These are phyloP conservation scores for Teleogryllus oceanicus DNA, from an alignment of 2,888 invertebrate genomes.

Conservation along the genomic window DNA sequence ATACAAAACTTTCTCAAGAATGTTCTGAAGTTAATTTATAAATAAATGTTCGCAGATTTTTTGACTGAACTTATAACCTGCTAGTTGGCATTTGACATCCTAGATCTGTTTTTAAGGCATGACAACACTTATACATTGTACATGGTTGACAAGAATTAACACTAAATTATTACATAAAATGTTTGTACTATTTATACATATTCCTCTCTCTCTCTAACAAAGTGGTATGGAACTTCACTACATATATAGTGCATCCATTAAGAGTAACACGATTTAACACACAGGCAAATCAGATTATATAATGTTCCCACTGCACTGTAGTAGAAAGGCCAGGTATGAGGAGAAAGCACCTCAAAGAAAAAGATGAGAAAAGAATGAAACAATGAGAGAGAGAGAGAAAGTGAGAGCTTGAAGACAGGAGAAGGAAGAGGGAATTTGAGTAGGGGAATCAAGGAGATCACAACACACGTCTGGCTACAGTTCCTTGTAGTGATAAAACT, in stretches of 20 bases:
- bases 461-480: background rate
- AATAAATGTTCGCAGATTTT: background rate
- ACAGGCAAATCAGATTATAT: background rate
- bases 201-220: constrained; percentile 18
- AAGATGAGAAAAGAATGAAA: background rate
- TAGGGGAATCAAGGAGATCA: background rate
- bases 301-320: background rate
- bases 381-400: constrained; percentile 1
- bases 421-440: background rate
- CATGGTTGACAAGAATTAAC: constrained; percentile 20
- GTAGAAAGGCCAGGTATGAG: background rate
- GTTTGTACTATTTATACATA: constrained; percentile 28
- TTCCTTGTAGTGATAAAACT: constrained; percentile 8
- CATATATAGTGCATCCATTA: background rate
- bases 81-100: constrained; percentile 7
- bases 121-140: constrained; percentile 18
- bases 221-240: constrained; percentile 1
- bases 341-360: background rate
- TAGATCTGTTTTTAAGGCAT: background rate
- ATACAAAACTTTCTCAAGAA: background rate
- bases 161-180: constrained; percentile 25
- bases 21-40: background rate
- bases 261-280: background rate
- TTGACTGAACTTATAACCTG: background rate
- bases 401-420: background rate